Evolutionary conservation across 53 echinoderm and acorn worm species (phyloP), one percentile per base, ranked within the genome.

Genomic region (Henricia sp.): DNA sequence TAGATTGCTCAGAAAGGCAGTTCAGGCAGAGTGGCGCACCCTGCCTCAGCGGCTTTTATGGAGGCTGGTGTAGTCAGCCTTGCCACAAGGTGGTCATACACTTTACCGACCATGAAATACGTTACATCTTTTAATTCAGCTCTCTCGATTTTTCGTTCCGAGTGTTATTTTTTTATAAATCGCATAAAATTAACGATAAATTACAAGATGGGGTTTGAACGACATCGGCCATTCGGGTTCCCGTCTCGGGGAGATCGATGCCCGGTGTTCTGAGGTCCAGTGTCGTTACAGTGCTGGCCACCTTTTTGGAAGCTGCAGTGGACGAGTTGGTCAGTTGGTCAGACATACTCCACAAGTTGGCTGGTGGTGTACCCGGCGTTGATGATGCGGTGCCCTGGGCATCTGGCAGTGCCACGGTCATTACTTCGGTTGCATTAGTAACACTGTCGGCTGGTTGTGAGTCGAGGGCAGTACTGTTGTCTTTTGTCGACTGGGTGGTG

Each of bases 191-290:
- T 44, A 44, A 44, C 6, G 13, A 44, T 44, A 44, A 44, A 13
- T 67, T 67, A 67, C 67, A 21, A 40, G 19, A 67, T 37, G n/a
- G 2, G 0, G 67, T 38, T 38, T 24, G 20, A 28, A 11, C 14
- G 36, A 37, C 67, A 23, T 28, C 67, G 1, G 67, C 39, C 67
- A 67, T 67, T 38, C 67, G 37, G 3, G 67, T 67, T 39, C 37
- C 37, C 0, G 67, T 13, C 10, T 38, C 67, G 5, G n/a, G 67
- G 37, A 67, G 4, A 10, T 39, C 39, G 14, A 59, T 6, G n/a
- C 20, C 17, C 38, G 67, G 37, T 40, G 20, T n/a, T 39, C 4
- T 67, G 37, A 4, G 37, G 37, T 5, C 19, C n/a, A 28, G 37
- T 6, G 38, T 13, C n/a, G 67, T 0, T 39, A 40, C 23, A 11